Conservation (phyloP, 2,888 invertebrate genomes). For the Gandaritis pyraliata region DNA sequence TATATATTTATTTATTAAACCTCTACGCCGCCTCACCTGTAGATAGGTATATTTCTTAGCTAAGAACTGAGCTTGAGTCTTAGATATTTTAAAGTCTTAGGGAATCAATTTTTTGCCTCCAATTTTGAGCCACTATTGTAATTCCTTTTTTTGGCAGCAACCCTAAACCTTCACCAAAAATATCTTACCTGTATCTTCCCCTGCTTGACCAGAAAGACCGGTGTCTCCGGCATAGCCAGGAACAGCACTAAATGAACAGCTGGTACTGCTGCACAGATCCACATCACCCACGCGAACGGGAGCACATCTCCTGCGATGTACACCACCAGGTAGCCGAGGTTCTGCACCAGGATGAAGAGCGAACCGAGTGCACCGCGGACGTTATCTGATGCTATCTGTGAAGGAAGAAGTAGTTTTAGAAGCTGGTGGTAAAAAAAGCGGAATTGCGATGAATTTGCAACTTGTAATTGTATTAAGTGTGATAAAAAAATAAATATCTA, state of each 20-base stretch:
- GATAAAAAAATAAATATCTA: too few species aligned
- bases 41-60: too few species aligned
- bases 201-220: slow-evolving; percentile 76
- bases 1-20: too few species aligned
- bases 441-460: too few species aligned
- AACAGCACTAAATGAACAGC: slow-evolving; percentile 67
- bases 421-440: too few species aligned
- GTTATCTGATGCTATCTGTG: slow-evolving; percentile 75
- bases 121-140: too few species aligned
- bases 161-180: background rate
- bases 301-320: slow-evolving; percentile 74
- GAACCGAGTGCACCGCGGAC: slow-evolving; percentile 77
- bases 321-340: slow-evolving; percentile 75
- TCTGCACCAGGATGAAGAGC: slow-evolving; percentile 77
- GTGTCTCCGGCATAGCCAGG: slow-evolving; percentile 78
- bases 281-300: slow-evolving; percentile 69
- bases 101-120: too few species aligned
- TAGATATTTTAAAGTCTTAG: too few species aligned
- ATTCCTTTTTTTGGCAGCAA: too few species aligned
- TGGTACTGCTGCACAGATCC: slow-evolving; percentile 74
- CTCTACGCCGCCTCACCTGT: too few species aligned
- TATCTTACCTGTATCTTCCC: slow-evolving; percentile 70
- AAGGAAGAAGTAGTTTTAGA: background rate
- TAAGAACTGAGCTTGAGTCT: too few species aligned
- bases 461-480: too few species aligned